phyloP scores from a whole-genome alignment of 2,888 invertebrate species.

The Caenorhabditis sinica region DNA sequence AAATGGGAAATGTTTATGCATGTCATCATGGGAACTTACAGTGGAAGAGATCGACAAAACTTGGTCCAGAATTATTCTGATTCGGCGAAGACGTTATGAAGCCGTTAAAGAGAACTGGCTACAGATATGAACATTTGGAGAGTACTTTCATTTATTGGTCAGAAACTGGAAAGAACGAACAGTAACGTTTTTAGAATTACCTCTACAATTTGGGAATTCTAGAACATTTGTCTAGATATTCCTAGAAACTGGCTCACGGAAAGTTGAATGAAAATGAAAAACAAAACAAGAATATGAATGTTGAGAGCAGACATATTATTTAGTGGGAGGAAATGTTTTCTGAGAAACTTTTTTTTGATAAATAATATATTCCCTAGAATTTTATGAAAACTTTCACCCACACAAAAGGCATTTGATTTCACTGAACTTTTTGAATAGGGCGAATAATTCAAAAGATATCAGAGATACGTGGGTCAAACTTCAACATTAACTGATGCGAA shows the following conservation, averaged over 20 bases:
- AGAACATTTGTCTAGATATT: too few species aligned
- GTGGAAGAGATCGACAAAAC: too few species aligned
- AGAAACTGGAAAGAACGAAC: too few species aligned
- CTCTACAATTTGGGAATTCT: too few species aligned
- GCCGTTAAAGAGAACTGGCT: too few species aligned
- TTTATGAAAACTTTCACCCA: neutral
- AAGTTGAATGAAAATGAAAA: neutral
- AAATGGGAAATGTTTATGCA: too few species aligned
- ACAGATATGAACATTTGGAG: too few species aligned
- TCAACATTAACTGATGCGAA: neutral
- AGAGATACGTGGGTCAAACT: neutral
- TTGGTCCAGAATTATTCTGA: too few species aligned
- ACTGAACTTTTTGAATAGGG: neutral
- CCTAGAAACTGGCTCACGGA: neutral
- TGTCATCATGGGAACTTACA: too few species aligned
- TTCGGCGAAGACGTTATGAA: too few species aligned
- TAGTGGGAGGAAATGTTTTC: neutral
- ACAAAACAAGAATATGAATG: neutral
- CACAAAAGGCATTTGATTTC: neutral
- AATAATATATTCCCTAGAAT: slow-evolving; percentile 7
- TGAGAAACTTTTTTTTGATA: neutral
- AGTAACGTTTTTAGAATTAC: too few species aligned
- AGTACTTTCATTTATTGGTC: too few species aligned
- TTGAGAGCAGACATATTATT: slow-evolving; percentile 17
- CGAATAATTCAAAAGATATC: neutral